Percentiles rank a stretch among this genome's conserved stretches.
phyloP scores from a whole-genome alignment of 2,888 invertebrate species.

The Toxonevra muliebris region DNA sequence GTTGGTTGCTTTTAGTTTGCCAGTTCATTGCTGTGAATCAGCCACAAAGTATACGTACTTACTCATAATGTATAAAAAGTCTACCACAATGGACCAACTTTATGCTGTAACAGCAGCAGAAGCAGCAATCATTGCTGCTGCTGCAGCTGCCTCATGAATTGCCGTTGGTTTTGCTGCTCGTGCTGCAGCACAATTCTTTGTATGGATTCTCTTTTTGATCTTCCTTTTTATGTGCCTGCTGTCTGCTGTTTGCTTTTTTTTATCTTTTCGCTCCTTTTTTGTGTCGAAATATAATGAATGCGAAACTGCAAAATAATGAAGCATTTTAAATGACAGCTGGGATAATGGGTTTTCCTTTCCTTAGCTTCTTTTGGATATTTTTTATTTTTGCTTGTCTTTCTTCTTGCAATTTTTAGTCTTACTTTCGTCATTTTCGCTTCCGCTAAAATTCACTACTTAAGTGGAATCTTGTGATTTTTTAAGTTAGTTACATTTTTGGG shows the following conservation, averaged over 20 bases:
- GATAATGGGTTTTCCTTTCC: constrained; percentile 32
- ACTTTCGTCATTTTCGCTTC: constrained; percentile 3
- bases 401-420: background rate
- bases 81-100: constrained; percentile 16
- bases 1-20: too few species aligned
- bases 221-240: constrained; percentile 1
- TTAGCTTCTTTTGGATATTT: constrained; percentile 1
- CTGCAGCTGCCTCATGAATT: background rate
- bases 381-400: background rate
- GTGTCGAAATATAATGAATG: constrained; percentile 33
- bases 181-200: constrained; percentile 5
- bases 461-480: constrained; percentile 15
- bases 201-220: background rate
- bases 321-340: constrained; percentile 36
- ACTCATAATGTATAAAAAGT: background rate
- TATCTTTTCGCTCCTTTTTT: background rate
- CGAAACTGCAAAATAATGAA: constrained; percentile 33
- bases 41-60: too few species aligned
- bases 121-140: background rate
- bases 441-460: constrained; percentile 15
- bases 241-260: background rate
- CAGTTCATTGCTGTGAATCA: too few species aligned
- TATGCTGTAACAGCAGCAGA: background rate
- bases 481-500: constrained; percentile 31
- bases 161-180: background rate